These are phyloP conservation scores for Lepilemur ruficaudatus DNA, from an alignment of 2,797 vertebrate genomes.

Conservation along the genomic window DNA sequence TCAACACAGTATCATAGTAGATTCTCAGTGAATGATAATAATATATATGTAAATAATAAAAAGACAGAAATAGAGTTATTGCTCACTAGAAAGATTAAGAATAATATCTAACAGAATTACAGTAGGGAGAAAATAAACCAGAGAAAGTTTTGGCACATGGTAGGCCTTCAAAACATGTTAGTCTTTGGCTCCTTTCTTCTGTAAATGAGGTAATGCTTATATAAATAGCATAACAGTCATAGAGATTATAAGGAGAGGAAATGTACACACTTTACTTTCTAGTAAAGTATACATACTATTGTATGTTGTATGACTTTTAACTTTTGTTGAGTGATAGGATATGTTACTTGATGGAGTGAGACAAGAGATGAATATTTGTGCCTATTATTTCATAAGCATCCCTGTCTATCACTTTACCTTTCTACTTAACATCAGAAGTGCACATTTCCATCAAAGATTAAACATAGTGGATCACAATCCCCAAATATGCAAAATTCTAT, in stretches of 20 bases:
- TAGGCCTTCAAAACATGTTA: background rate
- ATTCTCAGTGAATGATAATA: background rate
- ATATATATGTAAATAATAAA: background rate
- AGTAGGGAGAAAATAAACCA: background rate
- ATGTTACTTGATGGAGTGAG: background rate
- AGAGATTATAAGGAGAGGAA: background rate
- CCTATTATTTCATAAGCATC: background rate
- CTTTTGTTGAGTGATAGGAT: background rate
- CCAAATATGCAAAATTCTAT: background rate
- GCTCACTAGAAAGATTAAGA: background rate
- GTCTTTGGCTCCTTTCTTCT: background rate
- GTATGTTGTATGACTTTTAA: background rate
- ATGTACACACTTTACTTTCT: no score
- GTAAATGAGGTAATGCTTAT: background rate
- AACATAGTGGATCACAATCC: background rate
- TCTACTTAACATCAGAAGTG: background rate
- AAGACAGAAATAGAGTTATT: background rate
- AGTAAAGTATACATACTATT: background rate
- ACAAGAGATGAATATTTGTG: background rate
- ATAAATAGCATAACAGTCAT: background rate
- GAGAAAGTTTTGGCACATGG: background rate
- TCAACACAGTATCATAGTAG: background rate
- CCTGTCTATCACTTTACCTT: background rate
- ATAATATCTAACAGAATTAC: background rate
- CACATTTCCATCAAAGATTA: background rate